phyloP scores from a whole-genome alignment of 2,888 invertebrate genomes.

The Hypena proboscidalis region DNA sequence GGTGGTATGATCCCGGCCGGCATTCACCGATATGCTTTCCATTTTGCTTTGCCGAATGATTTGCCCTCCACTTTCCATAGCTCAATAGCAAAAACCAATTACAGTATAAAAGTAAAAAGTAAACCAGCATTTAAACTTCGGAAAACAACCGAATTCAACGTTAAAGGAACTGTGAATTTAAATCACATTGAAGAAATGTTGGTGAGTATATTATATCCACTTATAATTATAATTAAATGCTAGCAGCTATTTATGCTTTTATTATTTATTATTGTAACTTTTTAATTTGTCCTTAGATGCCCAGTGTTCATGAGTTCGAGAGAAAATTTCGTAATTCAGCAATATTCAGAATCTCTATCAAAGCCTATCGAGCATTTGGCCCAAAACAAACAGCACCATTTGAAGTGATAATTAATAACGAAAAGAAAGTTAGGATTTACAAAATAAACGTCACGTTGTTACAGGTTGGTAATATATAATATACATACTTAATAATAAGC shows the following conservation, averaged over 20 bases:
- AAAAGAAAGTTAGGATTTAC: conserved; percentile 58
- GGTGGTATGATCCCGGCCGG: conserved; percentile 61
- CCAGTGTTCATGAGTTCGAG: conserved; percentile 55
- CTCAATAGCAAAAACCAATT: conserved; percentile 65
- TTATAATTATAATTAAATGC: background rate
- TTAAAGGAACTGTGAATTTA: conserved; percentile 63
- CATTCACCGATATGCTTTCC: conserved; percentile 63
- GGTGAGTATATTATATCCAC: conserved; percentile 51
- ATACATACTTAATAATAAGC: background rate
- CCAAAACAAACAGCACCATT: conserved; percentile 65
- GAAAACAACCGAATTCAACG: conserved; percentile 55
- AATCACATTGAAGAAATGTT: conserved; percentile 59
- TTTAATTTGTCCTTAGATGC: conserved; percentile 53
- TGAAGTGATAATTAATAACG: conserved; percentile 62
- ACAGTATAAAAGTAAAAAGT: conserved; percentile 63
- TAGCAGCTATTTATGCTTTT: too few species aligned
- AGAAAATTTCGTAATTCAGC: conserved; percentile 58
- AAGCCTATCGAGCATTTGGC: conserved; percentile 66
- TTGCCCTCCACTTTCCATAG: conserved; percentile 70
- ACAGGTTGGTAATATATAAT: conserved; percentile 54
- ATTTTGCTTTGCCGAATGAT: conserved; percentile 67
- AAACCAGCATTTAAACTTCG: conserved; percentile 55
- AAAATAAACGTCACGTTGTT: conserved; percentile 60
- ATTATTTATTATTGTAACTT: background rate
- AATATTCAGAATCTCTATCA: conserved; percentile 55